phyloP scores from a whole-genome alignment of 1,140 invertebrate genomes.

The Drosophila funebris region DNA sequence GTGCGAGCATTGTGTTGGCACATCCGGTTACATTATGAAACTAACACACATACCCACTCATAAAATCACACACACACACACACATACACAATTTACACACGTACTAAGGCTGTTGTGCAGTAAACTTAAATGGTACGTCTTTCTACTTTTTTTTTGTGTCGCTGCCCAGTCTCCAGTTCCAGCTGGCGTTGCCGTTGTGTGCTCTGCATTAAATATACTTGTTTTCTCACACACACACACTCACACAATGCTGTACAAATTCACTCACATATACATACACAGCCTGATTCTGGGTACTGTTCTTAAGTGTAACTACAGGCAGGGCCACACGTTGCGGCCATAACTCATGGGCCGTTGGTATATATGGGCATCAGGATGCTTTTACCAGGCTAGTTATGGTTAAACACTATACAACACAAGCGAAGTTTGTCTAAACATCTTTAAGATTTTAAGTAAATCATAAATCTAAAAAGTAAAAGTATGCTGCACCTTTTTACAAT shows the following conservation, averaged over 20 bases:
- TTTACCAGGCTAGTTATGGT: constrained; percentile 69
- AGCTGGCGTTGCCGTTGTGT: constrained; percentile 56
- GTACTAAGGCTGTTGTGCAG: constrained; percentile 28
- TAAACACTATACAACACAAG: constrained; percentile 39
- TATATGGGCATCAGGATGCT: constrained; percentile 60
- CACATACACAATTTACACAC: constrained; percentile 5
- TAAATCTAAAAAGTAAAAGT: background rate
- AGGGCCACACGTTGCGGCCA: constrained; percentile 72
- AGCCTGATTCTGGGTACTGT: constrained; percentile 13
- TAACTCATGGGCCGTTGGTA: constrained; percentile 62
- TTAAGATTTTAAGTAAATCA: too few relatives aligned
- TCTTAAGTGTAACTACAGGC: constrained; percentile 71
- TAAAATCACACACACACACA: background rate
- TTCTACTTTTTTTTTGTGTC: constrained; percentile 33
- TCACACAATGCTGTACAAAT: too few relatives aligned
- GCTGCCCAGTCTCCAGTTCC: constrained; percentile 33
- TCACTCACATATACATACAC: background rate
- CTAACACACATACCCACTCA: constrained; percentile 54
- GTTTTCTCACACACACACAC: constrained; percentile 28
- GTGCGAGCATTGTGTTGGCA: constrained; percentile 81
- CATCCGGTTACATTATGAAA: constrained; percentile 81
- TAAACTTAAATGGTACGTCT: constrained; percentile 71
- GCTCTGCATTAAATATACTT: constrained; percentile 51
- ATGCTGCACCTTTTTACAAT: background rate
- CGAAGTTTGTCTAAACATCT: background rate